These are phyloP conservation scores for Xenus cinereus DNA, from an alignment of 2,113 vertebrate genomes.

Conservation along the genomic window DNA sequence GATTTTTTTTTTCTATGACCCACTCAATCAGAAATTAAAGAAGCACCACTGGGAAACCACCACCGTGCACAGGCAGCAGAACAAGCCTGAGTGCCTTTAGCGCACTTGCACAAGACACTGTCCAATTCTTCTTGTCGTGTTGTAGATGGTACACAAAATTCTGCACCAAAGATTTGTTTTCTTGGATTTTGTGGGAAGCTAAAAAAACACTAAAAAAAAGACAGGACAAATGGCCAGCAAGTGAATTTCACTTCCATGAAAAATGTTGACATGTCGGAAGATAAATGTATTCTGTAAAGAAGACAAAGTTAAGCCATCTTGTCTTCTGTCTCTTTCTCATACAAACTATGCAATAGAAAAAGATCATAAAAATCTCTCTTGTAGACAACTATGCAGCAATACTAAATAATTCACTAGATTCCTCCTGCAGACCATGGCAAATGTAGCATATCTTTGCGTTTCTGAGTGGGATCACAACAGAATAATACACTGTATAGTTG, in stretches of 20 bases:
- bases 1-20: slow-evolving; percentile 31
- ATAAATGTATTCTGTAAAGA: background rate
- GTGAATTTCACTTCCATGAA: slow-evolving; percentile 1
- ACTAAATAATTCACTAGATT: slow-evolving; percentile 22
- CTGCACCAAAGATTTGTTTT: background rate
- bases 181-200: background rate
- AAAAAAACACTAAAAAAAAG: background rate
- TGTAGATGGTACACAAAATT: background rate
- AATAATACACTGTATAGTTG: background rate
- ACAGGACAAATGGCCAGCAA: background rate
- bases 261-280: background rate
- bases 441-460: background rate
- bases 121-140: background rate
- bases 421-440: background rate
- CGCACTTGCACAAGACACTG: background rate
- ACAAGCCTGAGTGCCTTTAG: background rate
- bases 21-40: slow-evolving; percentile 52
- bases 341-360: slow-evolving; percentile 7
- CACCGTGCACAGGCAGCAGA: background rate
- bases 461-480: background rate
- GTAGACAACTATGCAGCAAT: background rate
- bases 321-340: background rate
- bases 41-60: background rate
- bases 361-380: background rate
- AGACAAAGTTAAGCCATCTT: slow-evolving; percentile 12